Base-by-base conservation (phyloP, 2,888 invertebrate genomes). In the Allophyes oxyacanthae region DNA sequence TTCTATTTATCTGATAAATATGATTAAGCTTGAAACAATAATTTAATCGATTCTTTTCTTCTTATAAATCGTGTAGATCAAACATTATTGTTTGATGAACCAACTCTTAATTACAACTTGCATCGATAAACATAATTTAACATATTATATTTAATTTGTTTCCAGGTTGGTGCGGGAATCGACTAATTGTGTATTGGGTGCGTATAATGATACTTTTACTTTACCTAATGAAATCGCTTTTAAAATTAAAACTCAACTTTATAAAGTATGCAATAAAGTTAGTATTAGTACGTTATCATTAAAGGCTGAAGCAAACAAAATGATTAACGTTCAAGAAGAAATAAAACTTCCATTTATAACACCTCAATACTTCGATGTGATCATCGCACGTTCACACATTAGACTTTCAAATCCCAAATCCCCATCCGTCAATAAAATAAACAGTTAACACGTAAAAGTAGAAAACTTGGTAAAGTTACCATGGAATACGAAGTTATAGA, bases 371-470 rank as follows among this genome's bases (percentile, higher is more conserved):
- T 25, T 46, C 37, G 50, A 30, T 42, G 34, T 10, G 37, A 43
- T 45, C 34, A 56, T 52, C 59, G 58, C 37, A 37, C 54, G 51
- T 45, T 52, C 37, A 40, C 46, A 9, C 43, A 41, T 55, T 56
- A 45, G 44, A 56, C 15, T 52, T 54, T 46, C 45, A 36, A 42
- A 57, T 59, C 33, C 34, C 36, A 34, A 56, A 56, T 59, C 48
- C 55, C 50, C 41, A 66, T 56, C 49, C 50, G 60, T 51, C 65
- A 76, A 67, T 71, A 69, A 70, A 77, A 62, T 69, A 68, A 73
- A 63, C 65, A 43, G 64, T 56, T 54, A 55, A 62, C 57, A 56
- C 64, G 52, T 72, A 59, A 57, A 66, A 52, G 59, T 51, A 55
- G 50, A 56, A 68, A 73, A 69, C 65, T 72, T 60, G 55, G 55